A percentile compares a stretch with the other conserved stretches of the same genome.
These are phyloP conservation scores for Euglossa dilemma DNA, from an alignment of 1,140 invertebrate species.

Conservation along the genomic window DNA sequence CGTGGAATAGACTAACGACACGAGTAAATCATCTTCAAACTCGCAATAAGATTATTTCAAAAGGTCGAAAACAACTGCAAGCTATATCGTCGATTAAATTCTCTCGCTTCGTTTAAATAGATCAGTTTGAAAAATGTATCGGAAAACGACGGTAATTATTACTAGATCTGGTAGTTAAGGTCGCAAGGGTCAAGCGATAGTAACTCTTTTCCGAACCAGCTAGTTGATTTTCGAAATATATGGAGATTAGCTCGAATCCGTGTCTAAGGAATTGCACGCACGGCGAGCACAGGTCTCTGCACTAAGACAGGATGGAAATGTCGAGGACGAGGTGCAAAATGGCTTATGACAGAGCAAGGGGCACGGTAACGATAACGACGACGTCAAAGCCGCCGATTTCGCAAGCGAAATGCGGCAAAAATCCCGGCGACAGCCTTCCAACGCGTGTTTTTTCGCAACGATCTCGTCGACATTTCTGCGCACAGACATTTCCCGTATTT, in stretches of 20 bases:
- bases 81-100: no score
- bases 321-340: neutral
- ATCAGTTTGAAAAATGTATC: no score
- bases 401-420: conserved; percentile 4
- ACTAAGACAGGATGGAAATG: neutral
- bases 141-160: no score
- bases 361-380: neutral
- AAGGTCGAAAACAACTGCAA: no score
- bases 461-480: neutral
- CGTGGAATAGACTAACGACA: no score
- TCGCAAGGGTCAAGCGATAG: neutral
- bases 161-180: no score
- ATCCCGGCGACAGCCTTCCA: neutral
- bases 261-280: neutral
- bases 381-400: neutral
- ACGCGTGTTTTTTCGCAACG: conserved; percentile 1
- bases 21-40: no score
- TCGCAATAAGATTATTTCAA: no score
- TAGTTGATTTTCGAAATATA: neutral
- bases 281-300: neutral
- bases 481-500: neutral
- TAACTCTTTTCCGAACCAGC: neutral
- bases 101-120: no score
- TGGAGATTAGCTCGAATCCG: neutral
- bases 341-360: neutral